Percentiles rank a stretch among this genome's conserved stretches.
These are phyloP conservation scores for Drosophila sp. DNA, from an alignment of 1,140 invertebrate genomes.

Conservation along the genomic window DNA sequence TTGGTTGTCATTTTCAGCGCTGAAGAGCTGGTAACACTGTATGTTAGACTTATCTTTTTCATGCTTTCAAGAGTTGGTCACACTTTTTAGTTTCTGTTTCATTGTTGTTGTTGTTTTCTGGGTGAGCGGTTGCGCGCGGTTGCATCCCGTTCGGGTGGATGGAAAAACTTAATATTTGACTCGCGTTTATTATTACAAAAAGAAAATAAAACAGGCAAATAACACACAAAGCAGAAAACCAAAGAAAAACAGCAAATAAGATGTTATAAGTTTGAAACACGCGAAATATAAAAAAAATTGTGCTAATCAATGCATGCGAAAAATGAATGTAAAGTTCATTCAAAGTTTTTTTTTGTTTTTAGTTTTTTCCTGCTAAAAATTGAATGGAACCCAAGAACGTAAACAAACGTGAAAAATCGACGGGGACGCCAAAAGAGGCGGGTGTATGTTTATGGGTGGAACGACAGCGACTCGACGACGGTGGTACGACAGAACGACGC, in stretches of 20 bases:
- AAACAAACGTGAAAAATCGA: conserved; percentile 36
- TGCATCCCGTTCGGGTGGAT: conserved; percentile 8
- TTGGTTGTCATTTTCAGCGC: no score
- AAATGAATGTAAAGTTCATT: conserved; percentile 20
- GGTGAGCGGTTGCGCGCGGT: neutral
- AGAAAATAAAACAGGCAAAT: neutral
- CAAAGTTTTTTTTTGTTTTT: neutral
- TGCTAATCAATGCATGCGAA: conserved; percentile 2
- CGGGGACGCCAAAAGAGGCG: conserved; percentile 25
- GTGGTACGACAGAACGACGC: conserved; percentile 2
- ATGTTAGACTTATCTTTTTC: no score
- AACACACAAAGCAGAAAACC: neutral
- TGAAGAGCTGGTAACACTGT: no score
- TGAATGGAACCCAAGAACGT: conserved; percentile 26
- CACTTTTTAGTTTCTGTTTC: no score
- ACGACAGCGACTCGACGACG: neutral
- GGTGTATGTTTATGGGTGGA: neutral
- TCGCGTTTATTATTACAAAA: neutral
- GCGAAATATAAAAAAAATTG: neutral
- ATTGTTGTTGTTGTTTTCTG: no score
- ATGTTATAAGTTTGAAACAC: neutral
- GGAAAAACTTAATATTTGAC: neutral
- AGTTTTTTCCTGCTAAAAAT: neutral
- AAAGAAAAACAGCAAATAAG: neutral
- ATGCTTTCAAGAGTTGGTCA: no score